A percentile compares a stretch with the other conserved stretches of the same genome.
These are phyloP conservation scores for Phrynosoma platyrhinos DNA, from an alignment of 2,113 vertebrate species.

Conservation along the genomic window DNA sequence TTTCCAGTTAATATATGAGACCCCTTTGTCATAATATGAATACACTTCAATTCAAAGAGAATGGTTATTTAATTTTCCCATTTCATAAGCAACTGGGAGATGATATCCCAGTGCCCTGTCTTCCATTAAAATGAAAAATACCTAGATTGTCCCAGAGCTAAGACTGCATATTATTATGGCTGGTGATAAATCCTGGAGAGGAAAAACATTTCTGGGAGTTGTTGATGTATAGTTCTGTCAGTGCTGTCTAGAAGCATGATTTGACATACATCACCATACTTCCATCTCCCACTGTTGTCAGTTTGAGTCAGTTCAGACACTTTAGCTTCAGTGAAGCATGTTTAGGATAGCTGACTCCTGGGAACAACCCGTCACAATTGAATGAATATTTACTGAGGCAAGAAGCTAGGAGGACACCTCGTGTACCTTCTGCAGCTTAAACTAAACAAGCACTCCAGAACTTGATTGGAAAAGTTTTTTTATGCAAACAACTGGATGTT, in stretches of 20 bases:
- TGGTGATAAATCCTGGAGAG: conserved; percentile 50
- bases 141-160: background rate
- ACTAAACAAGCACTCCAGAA: background rate
- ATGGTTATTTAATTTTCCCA: conserved; percentile 6
- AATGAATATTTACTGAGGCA: background rate
- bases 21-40: conserved; percentile 1
- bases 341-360: conserved; percentile 27
- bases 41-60: background rate
- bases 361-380: background rate
- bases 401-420: background rate
- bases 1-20: background rate
- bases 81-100: background rate
- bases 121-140: conserved; percentile 46
- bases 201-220: conserved; percentile 24
- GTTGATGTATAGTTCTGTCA: conserved; percentile 32
- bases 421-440: background rate
- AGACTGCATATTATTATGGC: conserved; percentile 31
- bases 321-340: conserved; percentile 18
- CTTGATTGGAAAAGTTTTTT: background rate
- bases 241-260: conserved; percentile 26
- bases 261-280: conserved; percentile 43
- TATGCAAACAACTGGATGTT: conserved; percentile 14
- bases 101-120: background rate
- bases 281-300: conserved; percentile 28
- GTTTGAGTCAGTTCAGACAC: conserved; percentile 41